These are phyloP conservation scores for Lasioglossum figueresi DNA, from an alignment of 2,888 invertebrate genomes.

Conservation along the genomic window DNA sequence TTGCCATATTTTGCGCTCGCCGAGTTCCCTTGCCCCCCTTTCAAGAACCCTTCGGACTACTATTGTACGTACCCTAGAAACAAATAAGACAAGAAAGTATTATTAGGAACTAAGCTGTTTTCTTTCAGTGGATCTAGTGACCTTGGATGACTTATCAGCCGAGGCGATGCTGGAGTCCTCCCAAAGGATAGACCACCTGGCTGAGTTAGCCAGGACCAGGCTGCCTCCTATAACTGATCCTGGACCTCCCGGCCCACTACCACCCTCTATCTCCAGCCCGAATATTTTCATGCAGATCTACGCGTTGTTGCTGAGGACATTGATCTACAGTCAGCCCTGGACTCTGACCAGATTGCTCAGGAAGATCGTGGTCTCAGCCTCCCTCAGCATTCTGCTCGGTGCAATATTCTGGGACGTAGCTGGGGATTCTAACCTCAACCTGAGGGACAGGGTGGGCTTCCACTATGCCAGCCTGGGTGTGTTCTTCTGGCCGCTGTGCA, in stretches of 20 bases:
- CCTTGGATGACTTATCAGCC: constrained; percentile 95
- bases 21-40: constrained; percentile 97
- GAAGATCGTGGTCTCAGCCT: constrained; percentile 91
- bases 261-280: constrained; percentile 88
- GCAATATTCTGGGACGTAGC: constrained; percentile 95
- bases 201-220: constrained; percentile 91
- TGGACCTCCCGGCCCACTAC: constrained; percentile 92
- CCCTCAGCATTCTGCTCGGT: constrained; percentile 93
- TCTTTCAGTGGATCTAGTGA: constrained; percentile 93
- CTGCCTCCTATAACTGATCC: constrained; percentile 87
- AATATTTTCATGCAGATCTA: constrained; percentile 89
- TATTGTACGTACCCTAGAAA: constrained; percentile 89
- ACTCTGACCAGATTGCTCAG: constrained; percentile 92
- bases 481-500: constrained; percentile 89
- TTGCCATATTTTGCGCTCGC: constrained; percentile 94
- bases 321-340: constrained; percentile 93
- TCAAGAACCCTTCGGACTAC: constrained; percentile 98
- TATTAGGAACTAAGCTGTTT: background rate
- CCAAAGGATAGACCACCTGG: constrained; percentile 95
- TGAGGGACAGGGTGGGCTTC: constrained; percentile 93
- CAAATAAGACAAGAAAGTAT: background rate
- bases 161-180: constrained; percentile 98
- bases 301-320: constrained; percentile 87
- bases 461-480: constrained; percentile 93
- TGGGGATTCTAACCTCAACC: constrained; percentile 89